phyloP scores from a whole-genome alignment of 1,140 invertebrate species.

The Panagrolaimus sp. region DNA sequence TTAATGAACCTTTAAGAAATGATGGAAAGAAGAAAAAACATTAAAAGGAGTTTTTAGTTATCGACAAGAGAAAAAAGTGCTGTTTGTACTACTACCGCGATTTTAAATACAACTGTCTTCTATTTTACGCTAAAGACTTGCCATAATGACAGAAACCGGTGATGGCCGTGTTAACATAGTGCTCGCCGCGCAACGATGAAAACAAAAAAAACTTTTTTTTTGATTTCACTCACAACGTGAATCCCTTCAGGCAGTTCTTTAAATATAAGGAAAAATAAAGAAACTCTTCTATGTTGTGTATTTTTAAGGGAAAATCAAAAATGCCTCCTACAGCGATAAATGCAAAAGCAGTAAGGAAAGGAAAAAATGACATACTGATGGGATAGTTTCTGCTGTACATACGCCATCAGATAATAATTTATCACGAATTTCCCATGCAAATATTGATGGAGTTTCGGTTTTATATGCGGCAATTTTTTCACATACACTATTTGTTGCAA shows the following conservation, averaged over 20 bases:
- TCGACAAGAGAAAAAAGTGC: too few relatives aligned
- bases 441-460: conserved; percentile 84
- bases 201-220: not conserved
- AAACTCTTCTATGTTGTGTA: too few relatives aligned
- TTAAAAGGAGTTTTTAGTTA: too few relatives aligned
- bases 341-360: not conserved
- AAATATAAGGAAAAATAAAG: too few relatives aligned
- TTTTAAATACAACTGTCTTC: too few relatives aligned
- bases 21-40: too few relatives aligned
- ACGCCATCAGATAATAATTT: conserved; percentile 83
- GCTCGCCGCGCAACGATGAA: not conserved
- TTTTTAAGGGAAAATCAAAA: not conserved
- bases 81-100: too few relatives aligned
- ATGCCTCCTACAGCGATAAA: conserved; percentile 7
- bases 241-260: too few relatives aligned
- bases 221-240: too few relatives aligned
- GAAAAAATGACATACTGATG: conserved; percentile 63
- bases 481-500: conserved; percentile 60
- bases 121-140: too few relatives aligned
- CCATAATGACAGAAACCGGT: conserved; percentile 3
- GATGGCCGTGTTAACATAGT: conserved; percentile 3
- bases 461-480: conserved; percentile 86
- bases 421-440: conserved; percentile 90
- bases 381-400: conserved; percentile 94
- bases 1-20: too few relatives aligned